A percentile compares a stretch with the other conserved stretches of the same genome.
Conservation (phyloP, 2,888 invertebrate genomes). For the Cremastinae sp. region DNA sequence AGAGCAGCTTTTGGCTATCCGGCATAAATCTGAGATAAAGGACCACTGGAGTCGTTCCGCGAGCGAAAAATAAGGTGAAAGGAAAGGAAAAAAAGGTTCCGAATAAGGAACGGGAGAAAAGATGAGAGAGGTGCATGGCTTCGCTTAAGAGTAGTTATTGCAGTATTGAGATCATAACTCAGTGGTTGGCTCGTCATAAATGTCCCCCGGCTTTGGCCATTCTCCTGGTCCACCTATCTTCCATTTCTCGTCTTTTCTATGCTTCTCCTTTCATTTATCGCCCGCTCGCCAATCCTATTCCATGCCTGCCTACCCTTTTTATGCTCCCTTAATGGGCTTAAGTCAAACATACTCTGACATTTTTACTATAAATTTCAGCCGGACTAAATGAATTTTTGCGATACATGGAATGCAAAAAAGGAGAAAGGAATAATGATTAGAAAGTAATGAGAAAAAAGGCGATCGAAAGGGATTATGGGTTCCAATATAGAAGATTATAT, state of each 20-base stretch:
- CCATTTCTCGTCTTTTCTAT: constrained; percentile 46
- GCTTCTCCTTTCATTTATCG: constrained; percentile 56
- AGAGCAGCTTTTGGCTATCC: constrained; percentile 19
- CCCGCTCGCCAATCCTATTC: too few species aligned
- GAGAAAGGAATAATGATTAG: too few species aligned
- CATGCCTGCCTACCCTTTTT: too few species aligned
- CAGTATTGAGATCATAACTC: constrained; percentile 79
- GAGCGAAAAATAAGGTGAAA: constrained; percentile 21
- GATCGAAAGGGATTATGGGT: too few species aligned
- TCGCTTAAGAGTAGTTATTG: constrained; percentile 77
- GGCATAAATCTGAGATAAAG: constrained; percentile 59
- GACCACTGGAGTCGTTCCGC: constrained; percentile 42
- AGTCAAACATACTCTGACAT: too few species aligned
- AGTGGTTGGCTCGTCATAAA: constrained; percentile 76
- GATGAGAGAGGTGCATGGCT: constrained; percentile 65
- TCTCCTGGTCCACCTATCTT: constrained; percentile 60
- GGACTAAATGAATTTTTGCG: too few species aligned
- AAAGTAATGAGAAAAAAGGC: too few species aligned
- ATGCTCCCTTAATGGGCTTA: too few species aligned
- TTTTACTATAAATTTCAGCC: too few species aligned
- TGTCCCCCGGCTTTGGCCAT: constrained; percentile 69
- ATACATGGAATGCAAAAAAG: too few species aligned
- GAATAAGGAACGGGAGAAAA: too few species aligned
- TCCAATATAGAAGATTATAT: too few species aligned
- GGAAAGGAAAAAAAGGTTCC: constrained; percentile 22